Base-by-base conservation (phyloP, 2,888 invertebrate genomes). In the Nemoura dubitans region DNA sequence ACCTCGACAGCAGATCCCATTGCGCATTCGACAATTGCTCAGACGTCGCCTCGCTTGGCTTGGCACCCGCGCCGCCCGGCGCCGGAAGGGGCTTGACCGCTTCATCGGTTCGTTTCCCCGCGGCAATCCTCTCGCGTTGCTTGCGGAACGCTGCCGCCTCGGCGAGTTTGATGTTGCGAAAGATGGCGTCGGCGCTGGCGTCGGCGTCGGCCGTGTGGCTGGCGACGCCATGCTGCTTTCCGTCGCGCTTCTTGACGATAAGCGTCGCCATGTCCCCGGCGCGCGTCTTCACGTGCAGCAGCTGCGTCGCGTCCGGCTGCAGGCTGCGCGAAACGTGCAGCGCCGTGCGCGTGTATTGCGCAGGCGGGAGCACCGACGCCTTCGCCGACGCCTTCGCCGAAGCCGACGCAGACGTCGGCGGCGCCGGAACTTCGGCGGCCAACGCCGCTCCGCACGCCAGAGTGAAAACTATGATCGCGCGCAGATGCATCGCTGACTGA, bases 241-340 rank as follows among this genome's bases (percentile, higher is more conserved):
- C 92, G 87, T 95, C 94, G 87, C 95, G 93, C 89, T 95, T 94
- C 91, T 96, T 96, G 5, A 96, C 95, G 80, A 96, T 95, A 16
- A 97, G 92, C 89, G 96, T 96, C 0, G 97, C 96, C 29, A 96
- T 92, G 87, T 94, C 95, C 0, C 97, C 97, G 28, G 95, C 94
- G 90, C 94, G 95, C 0, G 96, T 96, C 89, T 95, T 94, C 0
- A 97, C 96, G 90, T 95, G 95, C 78, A 97, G 92, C 59, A 96
- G 96, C 90, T 96, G 95, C 83, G 95, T 96, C 88, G 95, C 94
- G 29, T 95, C 95, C 0, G 96, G 96, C 90, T 96, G 94, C 25
- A 97, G 92, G 90, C 96, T 96, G 88, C 92, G 91, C 85, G 89
- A 89, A 6, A 90, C 90, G 82, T 90, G 89, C 0, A 90, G 88